These are phyloP conservation scores for Chelmon rostratus DNA, from an alignment of 2,797 vertebrate species.

Conservation along the genomic window DNA sequence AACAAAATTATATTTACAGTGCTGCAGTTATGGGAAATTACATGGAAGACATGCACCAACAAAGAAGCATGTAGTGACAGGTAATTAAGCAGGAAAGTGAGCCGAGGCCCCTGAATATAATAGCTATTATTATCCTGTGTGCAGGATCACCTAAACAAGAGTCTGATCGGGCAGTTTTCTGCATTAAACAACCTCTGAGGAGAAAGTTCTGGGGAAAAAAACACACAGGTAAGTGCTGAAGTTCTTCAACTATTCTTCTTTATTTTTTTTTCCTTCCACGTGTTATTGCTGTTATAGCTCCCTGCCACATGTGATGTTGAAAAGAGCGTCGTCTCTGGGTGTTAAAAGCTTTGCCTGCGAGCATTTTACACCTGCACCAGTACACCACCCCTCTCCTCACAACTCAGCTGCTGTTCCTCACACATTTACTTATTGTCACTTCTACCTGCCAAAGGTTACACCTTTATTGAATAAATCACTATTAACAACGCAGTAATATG, in stretches of 20 bases:
- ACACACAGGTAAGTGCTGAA: slow-evolving; percentile 13
- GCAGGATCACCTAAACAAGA: no score
- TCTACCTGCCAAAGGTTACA: slow-evolving; percentile 34
- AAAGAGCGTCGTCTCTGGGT: slow-evolving; percentile 62
- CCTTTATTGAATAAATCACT: neutral
- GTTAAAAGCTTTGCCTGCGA: slow-evolving; percentile 10
- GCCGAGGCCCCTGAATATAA: neutral
- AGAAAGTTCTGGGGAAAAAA: neutral
- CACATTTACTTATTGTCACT: neutral
- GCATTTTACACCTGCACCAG: slow-evolving; percentile 42
- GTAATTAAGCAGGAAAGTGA: slow-evolving; percentile 5
- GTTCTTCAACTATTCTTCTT: slow-evolving; percentile 57
- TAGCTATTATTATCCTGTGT: neutral
- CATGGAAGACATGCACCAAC: neutral
- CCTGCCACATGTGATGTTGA: slow-evolving; percentile 54
- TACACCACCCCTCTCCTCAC: neutral
- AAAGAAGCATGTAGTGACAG: slow-evolving; percentile 1
- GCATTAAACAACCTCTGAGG: neutral
- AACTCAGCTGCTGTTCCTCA: slow-evolving; percentile 34
- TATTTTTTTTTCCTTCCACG: slow-evolving; percentile 60
- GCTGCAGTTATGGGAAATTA: slow-evolving; percentile 3
- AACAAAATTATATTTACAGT: neutral
- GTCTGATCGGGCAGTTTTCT: neutral
- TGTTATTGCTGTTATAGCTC: slow-evolving; percentile 67
- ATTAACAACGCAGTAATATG: neutral